Evolutionary conservation across 2,888 invertebrate genomes (phyloP), one percentile per base, ranked within the genome.

Genomic region (Cyaniris semiargus): DNA sequence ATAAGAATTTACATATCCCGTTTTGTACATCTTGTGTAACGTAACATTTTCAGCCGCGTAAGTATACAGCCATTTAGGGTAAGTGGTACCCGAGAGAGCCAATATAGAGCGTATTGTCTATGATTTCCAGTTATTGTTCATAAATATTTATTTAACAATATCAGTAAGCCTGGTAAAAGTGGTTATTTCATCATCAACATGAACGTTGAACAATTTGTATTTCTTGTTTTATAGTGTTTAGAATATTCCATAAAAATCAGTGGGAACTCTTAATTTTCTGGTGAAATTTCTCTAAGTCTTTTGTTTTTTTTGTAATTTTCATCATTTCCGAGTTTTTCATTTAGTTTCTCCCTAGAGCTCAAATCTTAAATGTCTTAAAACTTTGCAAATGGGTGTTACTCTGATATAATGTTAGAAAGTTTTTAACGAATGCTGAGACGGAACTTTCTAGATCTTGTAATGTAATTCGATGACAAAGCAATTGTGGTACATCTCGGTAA

Each of bases 401-500:
- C 27, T 66, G 66, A 66, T 31, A 66, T 66, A 66, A 66, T 23
- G 48, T 53, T 74, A 48, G 53, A 74, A 74, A 74, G 74, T 74
- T 74, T 66, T 72, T 74, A 74, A 74, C 74, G 74, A 48, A 74
- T 53, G 27, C 23, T 48, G 27, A 48, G 48, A 27, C 53, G 5
- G 13, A 44, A 72, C 74, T 74, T 53, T 74, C 74, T 74, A 48
- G 48, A 53, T 74, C 15, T 74, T 74, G 27, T 27, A 53, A 53
- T 18, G 74, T 74, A 27, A 74, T 53, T 74, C 27, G 48, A 74
- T 74, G 74, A 74, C 74, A 27, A 48, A 48, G 74, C 53, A 74
- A 53, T 72, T 72, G 48, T 53, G 21, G 21, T 1, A 38, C 72
- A 44, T 72, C 38, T n/a, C 70, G 31, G 71, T 72, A 21, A 21